phyloP scores from a whole-genome alignment of 2,888 invertebrate genomes.

The Parnassius orleans region DNA sequence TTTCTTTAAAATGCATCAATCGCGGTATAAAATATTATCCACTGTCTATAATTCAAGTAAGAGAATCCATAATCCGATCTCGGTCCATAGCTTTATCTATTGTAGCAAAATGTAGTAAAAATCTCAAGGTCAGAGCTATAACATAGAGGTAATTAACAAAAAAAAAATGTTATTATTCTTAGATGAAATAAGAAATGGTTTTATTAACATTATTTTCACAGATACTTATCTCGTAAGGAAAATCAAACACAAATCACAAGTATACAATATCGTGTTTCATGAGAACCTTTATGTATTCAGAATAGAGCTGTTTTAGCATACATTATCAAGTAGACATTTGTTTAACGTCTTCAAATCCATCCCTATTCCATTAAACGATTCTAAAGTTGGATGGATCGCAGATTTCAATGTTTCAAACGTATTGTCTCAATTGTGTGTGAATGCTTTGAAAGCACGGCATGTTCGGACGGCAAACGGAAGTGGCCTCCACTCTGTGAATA shows the following conservation, averaged over 20 bases:
- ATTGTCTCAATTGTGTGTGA: slow-evolving; percentile 29
- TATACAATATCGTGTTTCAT: slow-evolving; percentile 9
- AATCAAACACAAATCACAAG: slow-evolving; percentile 14
- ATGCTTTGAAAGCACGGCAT: slow-evolving; percentile 58
- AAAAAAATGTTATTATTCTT: too few species aligned
- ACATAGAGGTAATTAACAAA: too few species aligned
- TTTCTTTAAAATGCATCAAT: too few species aligned
- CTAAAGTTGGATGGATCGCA: slow-evolving; percentile 50
- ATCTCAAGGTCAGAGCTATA: too few species aligned
- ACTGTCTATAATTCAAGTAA: too few species aligned
- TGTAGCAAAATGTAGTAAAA: too few species aligned
- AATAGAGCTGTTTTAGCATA: slow-evolving; percentile 20
- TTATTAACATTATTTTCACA: too few species aligned
- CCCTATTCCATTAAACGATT: slow-evolving; percentile 45
- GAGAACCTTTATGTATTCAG: slow-evolving; percentile 23
- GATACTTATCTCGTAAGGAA: neutral
- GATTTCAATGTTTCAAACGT: slow-evolving; percentile 44
- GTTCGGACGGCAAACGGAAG: slow-evolving; percentile 68
- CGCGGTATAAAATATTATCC: too few species aligned
- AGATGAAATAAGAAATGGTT: too few species aligned
- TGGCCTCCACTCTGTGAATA: slow-evolving; percentile 51
- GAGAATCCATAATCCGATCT: too few species aligned
- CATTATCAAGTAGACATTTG: slow-evolving; percentile 19
- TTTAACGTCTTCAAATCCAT: slow-evolving; percentile 24
- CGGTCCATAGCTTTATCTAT: too few species aligned